Conservation (phyloP, 2,888 invertebrate genomes). For the Trichopria drosophilae region DNA sequence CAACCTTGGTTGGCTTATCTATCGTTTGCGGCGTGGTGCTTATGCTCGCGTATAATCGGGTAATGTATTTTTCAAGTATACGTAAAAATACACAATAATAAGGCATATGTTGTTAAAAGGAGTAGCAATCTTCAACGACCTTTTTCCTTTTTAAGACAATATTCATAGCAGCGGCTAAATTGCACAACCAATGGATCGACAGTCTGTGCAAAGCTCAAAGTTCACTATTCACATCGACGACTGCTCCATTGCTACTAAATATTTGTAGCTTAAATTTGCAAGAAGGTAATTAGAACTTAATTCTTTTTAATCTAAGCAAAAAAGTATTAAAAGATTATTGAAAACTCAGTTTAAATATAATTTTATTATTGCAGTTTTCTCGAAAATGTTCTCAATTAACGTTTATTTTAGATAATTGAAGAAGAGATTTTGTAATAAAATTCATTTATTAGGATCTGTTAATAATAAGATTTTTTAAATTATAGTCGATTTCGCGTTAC, state of each 20-base stretch:
- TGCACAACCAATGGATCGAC: slow-evolving; percentile 60
- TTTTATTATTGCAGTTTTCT: no score
- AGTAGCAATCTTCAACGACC: no score
- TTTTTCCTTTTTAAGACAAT: slow-evolving; percentile 45
- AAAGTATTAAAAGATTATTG: no score
- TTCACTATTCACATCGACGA: slow-evolving; percentile 60
- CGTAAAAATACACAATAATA: background rate
- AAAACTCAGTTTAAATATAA: no score
- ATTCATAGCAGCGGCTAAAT: slow-evolving; percentile 59
- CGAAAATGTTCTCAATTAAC: no score
- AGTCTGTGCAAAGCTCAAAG: slow-evolving; percentile 60
- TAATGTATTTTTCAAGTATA: slow-evolving; percentile 19
- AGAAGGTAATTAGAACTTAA: slow-evolving; percentile 56
- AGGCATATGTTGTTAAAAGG: background rate
- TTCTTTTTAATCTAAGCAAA: background rate
- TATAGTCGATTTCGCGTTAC: slow-evolving; percentile 63
- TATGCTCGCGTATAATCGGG: slow-evolving; percentile 38
- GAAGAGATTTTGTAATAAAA: no score
- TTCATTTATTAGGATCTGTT: background rate
- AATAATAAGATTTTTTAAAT: slow-evolving; percentile 9
- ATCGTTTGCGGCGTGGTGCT: slow-evolving; percentile 35
- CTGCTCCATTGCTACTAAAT: slow-evolving; percentile 61
- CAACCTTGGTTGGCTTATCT: slow-evolving; percentile 36
- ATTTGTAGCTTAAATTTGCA: slow-evolving; percentile 63
- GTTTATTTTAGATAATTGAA: no score